These are phyloP conservation scores for Paramormyrops kingsleyae DNA, from an alignment of 2,113 vertebrate genomes.

Conservation along the genomic window DNA sequence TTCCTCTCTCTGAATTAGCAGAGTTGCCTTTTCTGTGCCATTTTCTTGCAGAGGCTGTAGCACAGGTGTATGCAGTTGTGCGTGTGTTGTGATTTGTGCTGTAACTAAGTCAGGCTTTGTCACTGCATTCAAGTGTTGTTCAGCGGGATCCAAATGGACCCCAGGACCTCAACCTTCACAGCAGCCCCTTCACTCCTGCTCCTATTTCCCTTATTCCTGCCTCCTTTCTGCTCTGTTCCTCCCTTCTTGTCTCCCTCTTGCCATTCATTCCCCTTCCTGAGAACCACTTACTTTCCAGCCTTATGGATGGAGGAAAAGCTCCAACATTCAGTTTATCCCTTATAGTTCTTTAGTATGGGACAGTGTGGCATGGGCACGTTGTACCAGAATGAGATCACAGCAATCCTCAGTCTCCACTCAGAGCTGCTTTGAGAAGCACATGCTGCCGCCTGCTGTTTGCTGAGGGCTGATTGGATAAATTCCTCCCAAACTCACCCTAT, in stretches of 20 bases:
- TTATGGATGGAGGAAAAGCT: slow-evolving; percentile 4
- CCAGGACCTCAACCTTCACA: background rate
- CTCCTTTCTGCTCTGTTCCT: background rate
- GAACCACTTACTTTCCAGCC: slow-evolving; percentile 17
- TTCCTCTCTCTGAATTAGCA: background rate
- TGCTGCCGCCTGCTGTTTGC: slow-evolving; percentile 25
- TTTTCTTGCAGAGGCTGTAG: background rate
- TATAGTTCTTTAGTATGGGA: slow-evolving; percentile 39
- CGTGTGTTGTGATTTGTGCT: background rate
- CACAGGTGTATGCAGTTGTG: background rate
- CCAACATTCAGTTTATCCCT: slow-evolving; percentile 17
- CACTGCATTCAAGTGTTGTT: background rate
- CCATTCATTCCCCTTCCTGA: background rate
- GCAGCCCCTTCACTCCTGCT: background rate
- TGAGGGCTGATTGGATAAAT: slow-evolving; percentile 54
- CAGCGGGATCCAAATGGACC: background rate
- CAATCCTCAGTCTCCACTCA: slow-evolving; percentile 44
- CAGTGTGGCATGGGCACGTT: slow-evolving; percentile 47
- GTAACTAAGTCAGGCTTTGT: background rate
- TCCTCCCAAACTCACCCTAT: slow-evolving; percentile 45
- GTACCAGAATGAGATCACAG: slow-evolving; percentile 49
- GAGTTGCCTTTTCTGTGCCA: background rate
- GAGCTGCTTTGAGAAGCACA: slow-evolving; percentile 39
- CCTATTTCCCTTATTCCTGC: background rate
- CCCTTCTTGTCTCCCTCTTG: background rate